Base-by-base conservation (phyloP, 2,888 invertebrate genomes). In the Acleris literana region DNA sequence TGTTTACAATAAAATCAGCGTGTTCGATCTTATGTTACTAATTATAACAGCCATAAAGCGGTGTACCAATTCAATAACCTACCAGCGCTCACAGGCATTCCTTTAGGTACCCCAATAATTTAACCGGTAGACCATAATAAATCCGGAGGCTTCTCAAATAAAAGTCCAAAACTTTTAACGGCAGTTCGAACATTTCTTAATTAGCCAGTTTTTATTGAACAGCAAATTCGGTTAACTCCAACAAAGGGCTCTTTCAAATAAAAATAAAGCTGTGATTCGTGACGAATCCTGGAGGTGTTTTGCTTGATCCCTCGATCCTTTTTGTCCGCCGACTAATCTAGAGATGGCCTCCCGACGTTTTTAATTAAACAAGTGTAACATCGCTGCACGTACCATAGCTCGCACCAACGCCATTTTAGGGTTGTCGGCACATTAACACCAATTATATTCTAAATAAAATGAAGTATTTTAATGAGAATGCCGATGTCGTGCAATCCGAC, bases 331-430 rank as follows among this genome's bases (percentile, higher is more conserved):
- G 82, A 85, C 90, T 90, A 91, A 92, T 91, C 92, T 88, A 90
- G 85, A 83, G 87, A 85, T 86, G 86, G 87, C 79, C 84, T 82
- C 83, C 79, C 77, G 77, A 81, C 71, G 84, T 84, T 92, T 90
- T 90, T 92, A 92, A 92, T 92, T 92, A 92, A 91, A 90, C 84
- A 87, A 88, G 87, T 88, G 83, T 83, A 80, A 88, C 90, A 91
- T 91, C 86, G 86, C 87, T 80, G 76, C 91, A 88, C 90, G 92
- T 89, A 83, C 76, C 81, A 82, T 80, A 79, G 73, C 74, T 69
- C 68, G 71, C 71, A 71, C 71, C 74, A 71, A 64, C 75, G 68
- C 71, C 72, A 69, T 71, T 64, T 66, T 76, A 88, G 87, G 87
- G 88, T 72, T 86, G 83, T 69, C 80, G 71, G 69, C 70, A 69